Evolutionary conservation across 2,888 invertebrate genomes (phyloP), one percentile per base, ranked within the genome.

Genomic region (Drosophila heteroneura): DNA sequence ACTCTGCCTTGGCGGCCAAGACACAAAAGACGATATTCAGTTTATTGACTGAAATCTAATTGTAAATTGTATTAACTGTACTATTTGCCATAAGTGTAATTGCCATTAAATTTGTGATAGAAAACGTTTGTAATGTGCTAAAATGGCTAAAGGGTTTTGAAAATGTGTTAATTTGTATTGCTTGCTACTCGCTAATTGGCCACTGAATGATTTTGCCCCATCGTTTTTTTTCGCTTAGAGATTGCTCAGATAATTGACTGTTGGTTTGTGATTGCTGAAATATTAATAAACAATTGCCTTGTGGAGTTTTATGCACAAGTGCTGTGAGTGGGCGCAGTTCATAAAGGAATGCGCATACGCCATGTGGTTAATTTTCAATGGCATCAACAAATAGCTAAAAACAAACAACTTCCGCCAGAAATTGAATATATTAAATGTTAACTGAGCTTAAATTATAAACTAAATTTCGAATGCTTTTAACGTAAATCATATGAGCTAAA

Each of bases 311-410:
- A 52, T 49, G 63, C 56, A 57, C 30, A 65, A 83, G 68, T 68
- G 82, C 56, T 65, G 60, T 19, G 64, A 69, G 76, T 82, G 90
- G 74, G 74, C 62, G 74, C 53, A 79, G 68, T 70, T 39, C 37
- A 72, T 71, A 58, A 66, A 54, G 62, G 49, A 70, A 57, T 76
- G 54, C 76, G 88, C 47, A 91, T 85, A 70, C 85, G 90, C 85
- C 91, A 85, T 91, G 88, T 91, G 85, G 82, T 74, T 70, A 26
- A 57, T 72, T 56, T 89, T 74, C 63, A 64, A 56, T 70, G 37
- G 61, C 59, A 70, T 58, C 57, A 69, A 69, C 70, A 65, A 76
- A 69, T 62, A 63, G n/a, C 28, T 37, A 39, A 52, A 41, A 69
- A 62, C 59, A 57, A 39, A 49, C 54, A 52, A 68, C 79, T 89